A percentile compares a stretch with the other conserved stretches of the same genome.
Conservation (phyloP, 2,888 invertebrate species). For the Cerceris ruficornis region DNA sequence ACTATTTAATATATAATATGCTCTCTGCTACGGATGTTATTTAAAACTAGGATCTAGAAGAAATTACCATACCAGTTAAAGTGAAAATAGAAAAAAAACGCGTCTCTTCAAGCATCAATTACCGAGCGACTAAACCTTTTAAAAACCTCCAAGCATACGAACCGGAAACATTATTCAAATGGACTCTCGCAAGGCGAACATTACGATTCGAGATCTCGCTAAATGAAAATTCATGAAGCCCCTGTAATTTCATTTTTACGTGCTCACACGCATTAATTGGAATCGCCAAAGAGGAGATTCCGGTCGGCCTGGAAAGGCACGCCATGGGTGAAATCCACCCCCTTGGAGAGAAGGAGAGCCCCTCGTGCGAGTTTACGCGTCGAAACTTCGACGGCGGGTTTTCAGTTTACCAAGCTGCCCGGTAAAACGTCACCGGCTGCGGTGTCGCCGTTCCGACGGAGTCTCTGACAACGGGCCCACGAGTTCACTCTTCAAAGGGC, state of each 20-base stretch:
- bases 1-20: too few species aligned
- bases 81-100: too few species aligned
- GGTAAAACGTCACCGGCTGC: constrained; percentile 47
- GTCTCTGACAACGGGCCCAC: constrained; percentile 23
- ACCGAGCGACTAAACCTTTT: too few species aligned
- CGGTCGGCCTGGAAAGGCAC: neutral
- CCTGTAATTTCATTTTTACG: constrained; percentile 46
- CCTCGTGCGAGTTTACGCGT: constrained; percentile 1
- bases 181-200: constrained; percentile 29
- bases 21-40: too few species aligned
- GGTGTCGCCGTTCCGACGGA: constrained; percentile 43
- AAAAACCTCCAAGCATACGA: too few species aligned
- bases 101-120: too few species aligned
- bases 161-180: constrained; percentile 36
- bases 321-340: neutral
- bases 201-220: constrained; percentile 41
- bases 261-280: constrained; percentile 27
- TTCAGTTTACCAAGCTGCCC: constrained; percentile 45
- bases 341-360: neutral
- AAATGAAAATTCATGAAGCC: constrained; percentile 46
- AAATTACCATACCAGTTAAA: too few species aligned
- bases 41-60: too few species aligned
- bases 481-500: constrained; percentile 55
- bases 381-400: constrained; percentile 30
- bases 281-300: neutral